Base-by-base conservation (phyloP, 2,888 invertebrate genomes). In the Sinotaia quadrata region DNA sequence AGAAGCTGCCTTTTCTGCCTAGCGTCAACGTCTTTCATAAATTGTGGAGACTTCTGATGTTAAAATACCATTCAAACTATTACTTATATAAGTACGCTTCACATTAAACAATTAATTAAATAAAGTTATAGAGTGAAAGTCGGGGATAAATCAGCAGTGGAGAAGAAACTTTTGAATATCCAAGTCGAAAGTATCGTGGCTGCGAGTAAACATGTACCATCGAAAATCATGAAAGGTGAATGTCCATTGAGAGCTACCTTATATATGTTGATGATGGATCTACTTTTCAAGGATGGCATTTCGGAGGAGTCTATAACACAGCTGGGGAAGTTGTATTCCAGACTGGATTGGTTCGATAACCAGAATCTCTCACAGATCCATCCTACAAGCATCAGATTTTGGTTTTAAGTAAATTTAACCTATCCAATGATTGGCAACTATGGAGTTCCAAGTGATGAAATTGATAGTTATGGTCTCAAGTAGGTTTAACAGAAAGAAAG, bases 321-420 rank as follows among this genome's bases (percentile, higher is more conserved):
- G 92, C 94, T 76, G 98, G 98, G 63, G 98, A 99, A 94, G 94
- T 99, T 95, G 96, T 96, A 34, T 97, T 98, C 87, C 97, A 97
- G 91, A 98, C 97, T 77, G 99, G 99, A 65, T 98, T 99, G 98
- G 98, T 99, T n/a, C 99, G 99, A 8, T 99, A 99, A 89, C 94
- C 96, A 0, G 99, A 99, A 90, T 97, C 99, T 0, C 90, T 99
- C 85, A 98, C 98, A 4, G 99, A 99, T 89, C 99, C 99, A 4
- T 98, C 98, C 0, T 99, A 99, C 88, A 94, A 94, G 78, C 92
- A 93, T 0, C 99, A 99, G 90, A 92, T 99, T 77, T 90, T 99
- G 71, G 94, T 98, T 0, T 91, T n/a, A n/a, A n/a, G n/a, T n/a
- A n/a, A n/a, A n/a, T n/a, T n/a, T 99, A 27, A 99, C 99, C 0